Percentiles rank a stretch among this genome's conserved stretches.
Conservation (phyloP, 2,797 vertebrate species). For the Poecilia velifera region DNA sequence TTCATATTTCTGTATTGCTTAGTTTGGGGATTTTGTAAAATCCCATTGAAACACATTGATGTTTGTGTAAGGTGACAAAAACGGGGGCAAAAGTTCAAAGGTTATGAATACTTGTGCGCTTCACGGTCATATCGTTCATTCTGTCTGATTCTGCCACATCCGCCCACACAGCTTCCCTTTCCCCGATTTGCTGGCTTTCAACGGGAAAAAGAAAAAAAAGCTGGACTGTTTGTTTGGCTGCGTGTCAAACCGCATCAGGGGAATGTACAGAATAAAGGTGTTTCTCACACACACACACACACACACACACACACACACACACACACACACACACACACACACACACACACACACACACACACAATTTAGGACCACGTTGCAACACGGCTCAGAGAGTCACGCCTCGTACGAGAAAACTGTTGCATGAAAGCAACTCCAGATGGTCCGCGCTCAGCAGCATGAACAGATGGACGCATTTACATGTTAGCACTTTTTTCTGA, state of each 20-base stretch:
- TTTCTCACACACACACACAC: background rate
- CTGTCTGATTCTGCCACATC: constrained; percentile 9
- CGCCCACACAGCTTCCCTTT: constrained; percentile 12
- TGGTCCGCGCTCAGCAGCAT: constrained; percentile 14
- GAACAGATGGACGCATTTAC: constrained; percentile 18
- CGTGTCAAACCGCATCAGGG: constrained; percentile 18
- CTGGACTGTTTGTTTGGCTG: constrained; percentile 26
- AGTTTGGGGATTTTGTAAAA: background rate
- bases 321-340: background rate
- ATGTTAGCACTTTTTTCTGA: constrained; percentile 3
- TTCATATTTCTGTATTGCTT: background rate
- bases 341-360: background rate
- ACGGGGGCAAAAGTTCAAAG: background rate
- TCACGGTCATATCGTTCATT: constrained; percentile 1
- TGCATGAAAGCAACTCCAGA: constrained; percentile 11
- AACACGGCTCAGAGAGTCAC: constrained; percentile 16
- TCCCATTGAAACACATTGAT: background rate
- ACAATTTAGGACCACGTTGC: background rate
- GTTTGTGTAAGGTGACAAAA: background rate
- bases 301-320: too few species aligned
- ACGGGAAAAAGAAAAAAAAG: constrained; percentile 13
- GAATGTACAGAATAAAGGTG: constrained; percentile 33
- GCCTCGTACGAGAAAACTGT: background rate
- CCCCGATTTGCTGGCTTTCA: constrained; percentile 25
- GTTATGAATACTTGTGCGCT: background rate